Evolutionary conservation across 2,113 vertebrate species (phyloP).

Genomic region (Tonatia bakeri): DNA sequence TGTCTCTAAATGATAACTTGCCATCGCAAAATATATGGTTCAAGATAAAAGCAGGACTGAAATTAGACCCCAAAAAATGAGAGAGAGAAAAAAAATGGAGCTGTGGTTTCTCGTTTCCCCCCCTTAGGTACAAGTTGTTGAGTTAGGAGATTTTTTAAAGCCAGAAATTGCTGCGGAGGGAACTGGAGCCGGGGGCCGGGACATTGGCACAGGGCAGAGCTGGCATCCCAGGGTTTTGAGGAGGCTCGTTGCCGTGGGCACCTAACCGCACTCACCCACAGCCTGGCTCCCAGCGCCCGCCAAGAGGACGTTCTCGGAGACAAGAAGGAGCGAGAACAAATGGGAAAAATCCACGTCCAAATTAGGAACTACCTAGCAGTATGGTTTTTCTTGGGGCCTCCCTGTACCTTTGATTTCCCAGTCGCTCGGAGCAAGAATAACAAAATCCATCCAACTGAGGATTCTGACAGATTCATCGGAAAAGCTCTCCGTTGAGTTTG

Average conservation of each 20-base stretch:
- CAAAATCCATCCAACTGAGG: slow-evolving; percentile 1
- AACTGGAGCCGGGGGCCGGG: slow-evolving; percentile 68
- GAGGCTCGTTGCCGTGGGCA: slow-evolving; percentile 40
- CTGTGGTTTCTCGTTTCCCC: slow-evolving; percentile 75
- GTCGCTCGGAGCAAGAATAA: slow-evolving; percentile 53
- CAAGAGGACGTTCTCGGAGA: slow-evolving; percentile 23
- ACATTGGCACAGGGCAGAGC: slow-evolving; percentile 41
- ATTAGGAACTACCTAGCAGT: slow-evolving; percentile 56
- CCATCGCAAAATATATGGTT: slow-evolving; percentile 56
- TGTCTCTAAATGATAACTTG: slow-evolving; percentile 72
- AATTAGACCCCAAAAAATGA: slow-evolving; percentile 55
- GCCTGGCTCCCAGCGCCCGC: not conserved
- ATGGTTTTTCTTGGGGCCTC: slow-evolving; percentile 51
- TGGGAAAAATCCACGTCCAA: slow-evolving; percentile 50
- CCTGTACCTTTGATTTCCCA: slow-evolving; percentile 49
- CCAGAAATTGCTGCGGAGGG: slow-evolving; percentile 79
- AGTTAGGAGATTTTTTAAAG: slow-evolving; percentile 83
- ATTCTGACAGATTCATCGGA: not conserved
- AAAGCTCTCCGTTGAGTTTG: not conserved
- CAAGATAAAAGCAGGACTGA: slow-evolving; percentile 76
- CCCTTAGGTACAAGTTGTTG: slow-evolving; percentile 78
- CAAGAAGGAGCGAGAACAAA: slow-evolving; percentile 14
- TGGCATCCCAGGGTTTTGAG: slow-evolving; percentile 72
- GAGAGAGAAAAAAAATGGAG: not conserved
- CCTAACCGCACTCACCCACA: slow-evolving; percentile 56